Evolutionary conservation across 1,140 invertebrate genomes (phyloP), one percentile per base, ranked within the genome.

Genomic region (Micrasema minimum): DNA sequence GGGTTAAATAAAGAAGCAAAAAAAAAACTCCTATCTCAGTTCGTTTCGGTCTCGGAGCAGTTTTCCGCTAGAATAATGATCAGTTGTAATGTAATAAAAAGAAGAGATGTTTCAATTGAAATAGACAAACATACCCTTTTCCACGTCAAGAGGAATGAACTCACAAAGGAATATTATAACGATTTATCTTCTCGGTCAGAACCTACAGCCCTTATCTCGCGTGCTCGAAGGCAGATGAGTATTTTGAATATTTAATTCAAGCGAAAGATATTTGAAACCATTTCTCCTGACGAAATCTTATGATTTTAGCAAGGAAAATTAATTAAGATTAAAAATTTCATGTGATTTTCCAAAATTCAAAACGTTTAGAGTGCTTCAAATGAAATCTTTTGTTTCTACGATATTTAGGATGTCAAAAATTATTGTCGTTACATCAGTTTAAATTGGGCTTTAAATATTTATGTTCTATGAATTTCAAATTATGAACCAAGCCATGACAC

Each of bases 1-100:
- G n/a, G n/a, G n/a, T n/a, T n/a, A n/a, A n/a, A n/a, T n/a, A n/a
- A n/a, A n/a, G n/a, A n/a, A n/a, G n/a, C n/a, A n/a, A n/a, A n/a
- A n/a, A n/a, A n/a, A n/a, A n/a, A n/a, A n/a, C n/a, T 31, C 3
- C 7, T 31, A 31, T 31, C 26, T 31, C 26, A 31, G 7, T 53
- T 26, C 46, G n/a, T n/a, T n/a, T n/a, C n/a, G n/a, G n/a, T n/a
- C n/a, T n/a, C n/a, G n/a, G n/a, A n/a, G n/a, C 20, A 53, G 26
- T 31, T 31, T 4, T 31, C 7, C 26, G 26, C 1, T 53, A 22
- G 26, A 53, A 53, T 53, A 53, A 53, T 31, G 50, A 53, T 53
- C 50, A 53, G 22, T 53, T 53, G 26, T 53, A 22, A 11, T 53
- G 10, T 53, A 12, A 53, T 53, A 23, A 26, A 53, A 53, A 53